These are phyloP conservation scores for Nephotettix cincticeps DNA, from an alignment of 1,140 invertebrate species.

Conservation along the genomic window DNA sequence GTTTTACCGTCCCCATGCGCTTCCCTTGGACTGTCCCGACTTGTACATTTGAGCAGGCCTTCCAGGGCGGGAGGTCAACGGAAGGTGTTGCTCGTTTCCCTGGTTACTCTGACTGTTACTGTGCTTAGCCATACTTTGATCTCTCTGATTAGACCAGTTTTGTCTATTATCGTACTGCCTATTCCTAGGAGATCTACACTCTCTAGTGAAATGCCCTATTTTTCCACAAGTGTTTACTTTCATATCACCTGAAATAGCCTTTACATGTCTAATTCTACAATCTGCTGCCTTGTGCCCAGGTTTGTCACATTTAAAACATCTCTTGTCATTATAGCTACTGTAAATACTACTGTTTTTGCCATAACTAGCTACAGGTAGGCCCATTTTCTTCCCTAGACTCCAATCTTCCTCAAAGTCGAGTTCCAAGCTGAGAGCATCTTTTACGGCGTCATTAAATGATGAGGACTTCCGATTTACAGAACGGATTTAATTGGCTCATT, in stretches of 20 bases:
- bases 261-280: neutral
- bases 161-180: too few species aligned
- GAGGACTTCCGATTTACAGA: neutral
- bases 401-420: neutral
- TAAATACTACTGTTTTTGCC: too few species aligned
- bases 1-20: neutral
- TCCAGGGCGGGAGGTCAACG: neutral
- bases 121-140: too few species aligned
- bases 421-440: neutral
- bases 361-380: neutral
- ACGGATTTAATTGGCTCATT: neutral
- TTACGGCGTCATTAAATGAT: neutral
- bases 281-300: neutral
- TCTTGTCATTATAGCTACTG: neutral
- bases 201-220: neutral
- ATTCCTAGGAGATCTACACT: neutral
- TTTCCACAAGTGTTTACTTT: neutral
- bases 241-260: neutral
- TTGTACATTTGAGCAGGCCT: neutral
- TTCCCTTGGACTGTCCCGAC: neutral
- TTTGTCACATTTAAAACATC: constrained; percentile 1
- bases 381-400: neutral
- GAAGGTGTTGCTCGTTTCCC: neutral
- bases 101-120: too few species aligned
- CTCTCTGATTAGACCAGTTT: too few species aligned